A percentile compares a stretch with the other conserved stretches of the same genome.
These are phyloP conservation scores for Denticeps clupeoides DNA, from an alignment of 2,797 vertebrate species.

Conservation along the genomic window DNA sequence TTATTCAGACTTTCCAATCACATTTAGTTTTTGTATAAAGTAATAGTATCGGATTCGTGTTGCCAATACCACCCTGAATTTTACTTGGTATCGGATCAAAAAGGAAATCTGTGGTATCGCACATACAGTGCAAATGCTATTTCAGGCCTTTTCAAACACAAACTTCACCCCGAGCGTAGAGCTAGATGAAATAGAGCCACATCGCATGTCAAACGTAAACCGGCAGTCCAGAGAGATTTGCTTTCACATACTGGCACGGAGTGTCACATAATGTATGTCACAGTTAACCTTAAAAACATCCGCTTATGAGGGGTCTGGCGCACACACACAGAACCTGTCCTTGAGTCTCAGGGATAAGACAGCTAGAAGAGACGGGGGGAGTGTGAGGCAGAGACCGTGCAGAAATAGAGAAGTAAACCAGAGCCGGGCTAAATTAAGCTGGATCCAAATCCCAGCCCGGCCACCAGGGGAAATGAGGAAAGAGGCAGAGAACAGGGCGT, in stretches of 20 bases:
- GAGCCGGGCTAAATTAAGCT: slow-evolving; percentile 12
- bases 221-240: slow-evolving; percentile 7
- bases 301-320: neutral
- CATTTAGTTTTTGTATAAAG: too few species aligned
- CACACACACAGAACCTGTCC: neutral
- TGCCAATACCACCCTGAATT: too few species aligned
- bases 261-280: neutral
- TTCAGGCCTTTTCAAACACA: too few species aligned
- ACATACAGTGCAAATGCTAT: too few species aligned
- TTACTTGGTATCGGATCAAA: too few species aligned
- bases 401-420: slow-evolving; percentile 13
- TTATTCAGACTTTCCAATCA: too few species aligned
- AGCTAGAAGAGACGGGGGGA: neutral
- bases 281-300: neutral
- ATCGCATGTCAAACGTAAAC: slow-evolving; percentile 1
- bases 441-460: too few species aligned
- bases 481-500: slow-evolving; percentile 17
- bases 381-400: slow-evolving; percentile 9
- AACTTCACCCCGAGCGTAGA: slow-evolving; percentile 12
- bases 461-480: slow-evolving; percentile 10
- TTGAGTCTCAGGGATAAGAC: slow-evolving; percentile 12
- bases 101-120: too few species aligned
- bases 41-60: too few species aligned
- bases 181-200: neutral
- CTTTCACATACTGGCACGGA: neutral